Conservation (phyloP, 2,888 invertebrate species). For the Apamea monoglypha region DNA sequence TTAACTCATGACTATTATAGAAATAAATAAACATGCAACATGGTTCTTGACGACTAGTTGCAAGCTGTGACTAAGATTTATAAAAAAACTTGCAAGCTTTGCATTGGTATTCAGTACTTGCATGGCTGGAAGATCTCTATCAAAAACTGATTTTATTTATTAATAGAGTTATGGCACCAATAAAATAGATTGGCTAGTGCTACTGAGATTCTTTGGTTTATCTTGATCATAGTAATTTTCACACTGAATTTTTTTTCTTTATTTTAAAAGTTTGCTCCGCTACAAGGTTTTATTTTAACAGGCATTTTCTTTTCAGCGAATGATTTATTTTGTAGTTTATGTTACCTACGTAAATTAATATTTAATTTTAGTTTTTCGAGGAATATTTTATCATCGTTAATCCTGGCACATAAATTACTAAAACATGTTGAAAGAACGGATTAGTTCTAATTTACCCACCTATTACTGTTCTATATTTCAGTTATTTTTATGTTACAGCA, state of each 20-base stretch:
- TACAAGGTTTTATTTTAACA: constrained; percentile 19
- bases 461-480: neutral
- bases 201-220: constrained; percentile 1
- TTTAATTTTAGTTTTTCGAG: neutral
- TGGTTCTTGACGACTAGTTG: neutral
- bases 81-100: neutral
- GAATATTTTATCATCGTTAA: constrained; percentile 15
- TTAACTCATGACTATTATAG: constrained; percentile 11
- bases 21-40: constrained; percentile 25
- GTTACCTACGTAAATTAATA: neutral
- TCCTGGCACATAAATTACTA: constrained; percentile 3
- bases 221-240: neutral
- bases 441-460: neutral
- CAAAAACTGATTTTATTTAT: neutral
- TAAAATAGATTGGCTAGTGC: neutral
- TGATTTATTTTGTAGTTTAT: constrained; percentile 16
- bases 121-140: constrained; percentile 1
- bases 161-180: neutral
- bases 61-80: constrained; percentile 1
- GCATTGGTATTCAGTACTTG: constrained; percentile 5
- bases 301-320: neutral
- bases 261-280: neutral
- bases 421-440: neutral
- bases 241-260: neutral
- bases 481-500: neutral